Percentiles rank a stretch among this genome's conserved stretches.
Conservation (phyloP, 1,140 invertebrate genomes). For the Dolichoris vasculosae region DNA sequence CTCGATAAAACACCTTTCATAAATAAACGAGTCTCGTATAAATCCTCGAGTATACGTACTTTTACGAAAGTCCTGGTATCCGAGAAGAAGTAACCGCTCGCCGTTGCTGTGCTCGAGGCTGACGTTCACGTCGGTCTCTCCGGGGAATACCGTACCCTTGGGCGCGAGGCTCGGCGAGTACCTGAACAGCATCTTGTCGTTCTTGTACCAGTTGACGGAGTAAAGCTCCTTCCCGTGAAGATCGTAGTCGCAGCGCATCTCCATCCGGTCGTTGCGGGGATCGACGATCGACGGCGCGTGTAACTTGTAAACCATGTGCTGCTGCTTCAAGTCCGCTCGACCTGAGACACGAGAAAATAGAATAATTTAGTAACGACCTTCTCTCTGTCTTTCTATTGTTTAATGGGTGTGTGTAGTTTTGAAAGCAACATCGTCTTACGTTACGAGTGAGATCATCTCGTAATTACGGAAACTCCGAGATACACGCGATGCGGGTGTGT, state of each 20-base stretch:
- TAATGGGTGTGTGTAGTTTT: background rate
- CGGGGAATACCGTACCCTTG: constrained; percentile 80
- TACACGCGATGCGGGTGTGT: no score
- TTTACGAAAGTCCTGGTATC: constrained; percentile 21
- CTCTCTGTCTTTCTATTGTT: no score
- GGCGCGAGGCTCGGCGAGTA: constrained; percentile 78
- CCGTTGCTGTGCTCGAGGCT: constrained; percentile 34
- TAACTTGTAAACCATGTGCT: constrained; percentile 36
- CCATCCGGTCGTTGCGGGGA: constrained; percentile 71
- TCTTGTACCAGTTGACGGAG: constrained; percentile 82
- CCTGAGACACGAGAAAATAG: background rate
- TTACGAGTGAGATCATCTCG: background rate
- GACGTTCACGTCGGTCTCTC: constrained; percentile 8
- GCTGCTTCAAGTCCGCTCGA: background rate
- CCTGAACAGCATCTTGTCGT: constrained; percentile 78
- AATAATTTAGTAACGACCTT: background rate
- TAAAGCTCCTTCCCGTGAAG: constrained; percentile 74
- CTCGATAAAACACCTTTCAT: no score
- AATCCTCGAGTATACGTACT: constrained; percentile 21
- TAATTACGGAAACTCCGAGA: background rate
- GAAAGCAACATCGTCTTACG: background rate
- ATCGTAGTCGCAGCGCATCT: constrained; percentile 74
- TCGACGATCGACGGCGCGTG: constrained; percentile 67
- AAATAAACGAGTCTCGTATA: background rate
- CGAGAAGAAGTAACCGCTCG: background rate